phyloP scores from a whole-genome alignment of 1,140 invertebrate genomes.

The Drosophila punjabiensis region DNA sequence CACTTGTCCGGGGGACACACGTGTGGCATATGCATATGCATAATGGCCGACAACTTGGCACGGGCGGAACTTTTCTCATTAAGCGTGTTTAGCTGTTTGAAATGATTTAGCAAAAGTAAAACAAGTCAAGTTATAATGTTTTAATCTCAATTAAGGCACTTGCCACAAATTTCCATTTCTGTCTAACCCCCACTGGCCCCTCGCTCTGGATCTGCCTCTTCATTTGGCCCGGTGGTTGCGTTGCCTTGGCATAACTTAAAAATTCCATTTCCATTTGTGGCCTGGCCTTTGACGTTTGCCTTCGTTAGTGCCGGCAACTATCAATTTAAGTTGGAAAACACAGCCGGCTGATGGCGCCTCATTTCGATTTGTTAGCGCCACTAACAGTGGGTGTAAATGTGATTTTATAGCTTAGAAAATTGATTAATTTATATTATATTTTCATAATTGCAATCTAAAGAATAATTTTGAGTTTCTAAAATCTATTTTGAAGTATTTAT shows the following conservation, averaged over 20 bases:
- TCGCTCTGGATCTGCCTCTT: not conserved
- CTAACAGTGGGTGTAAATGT: not conserved
- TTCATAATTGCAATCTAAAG: too few species aligned
- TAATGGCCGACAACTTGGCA: conserved; percentile 68
- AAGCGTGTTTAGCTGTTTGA: conserved; percentile 82
- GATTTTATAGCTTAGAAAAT: not conserved
- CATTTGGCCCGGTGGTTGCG: conserved; percentile 43
- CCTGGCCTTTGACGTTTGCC: conserved; percentile 69
- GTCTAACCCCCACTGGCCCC: not conserved
- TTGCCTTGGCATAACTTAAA: conserved; percentile 80
- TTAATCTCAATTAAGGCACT: conserved; percentile 83
- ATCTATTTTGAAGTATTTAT: not conserved
- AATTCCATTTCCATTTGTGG: conserved; percentile 80
- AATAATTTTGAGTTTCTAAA: not conserved
- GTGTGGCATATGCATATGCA: conserved; percentile 63
- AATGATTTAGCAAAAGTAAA: conserved; percentile 83
- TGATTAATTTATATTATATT: too few species aligned
- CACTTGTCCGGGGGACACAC: conserved; percentile 5
- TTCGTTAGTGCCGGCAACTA: conserved; percentile 76
- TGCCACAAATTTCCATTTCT: conserved; percentile 69
- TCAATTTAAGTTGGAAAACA: conserved; percentile 80
- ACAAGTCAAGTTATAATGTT: conserved; percentile 84
- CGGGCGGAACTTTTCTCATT: conserved; percentile 77
- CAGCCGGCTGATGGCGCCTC: conserved; percentile 52
- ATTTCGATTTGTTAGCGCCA: conserved; percentile 68